Evolutionary conservation across 2,888 invertebrate species (phyloP).

Genomic region (Tinea pellionella): DNA sequence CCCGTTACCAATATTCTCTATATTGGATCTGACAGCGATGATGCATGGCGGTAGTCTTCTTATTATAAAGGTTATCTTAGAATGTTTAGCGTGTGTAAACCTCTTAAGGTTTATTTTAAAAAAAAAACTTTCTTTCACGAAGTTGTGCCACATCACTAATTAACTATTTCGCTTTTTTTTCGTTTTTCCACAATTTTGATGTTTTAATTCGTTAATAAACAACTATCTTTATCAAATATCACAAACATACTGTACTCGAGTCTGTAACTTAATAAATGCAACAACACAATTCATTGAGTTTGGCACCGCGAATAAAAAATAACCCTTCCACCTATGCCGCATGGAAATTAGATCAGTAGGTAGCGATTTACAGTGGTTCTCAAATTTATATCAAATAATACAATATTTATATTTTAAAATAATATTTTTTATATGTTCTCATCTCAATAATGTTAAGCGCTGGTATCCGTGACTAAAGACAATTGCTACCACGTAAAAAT

Average conservation of each 20-base stretch:
- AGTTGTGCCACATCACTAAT: too few species aligned
- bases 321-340: slow-evolving; percentile 57
- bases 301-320: slow-evolving; percentile 52
- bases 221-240: slow-evolving; percentile 50
- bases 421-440: too few species aligned
- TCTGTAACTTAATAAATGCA: slow-evolving; percentile 59
- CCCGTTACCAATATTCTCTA: slow-evolving; percentile 3
- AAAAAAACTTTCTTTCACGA: too few species aligned
- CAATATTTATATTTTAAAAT: too few species aligned
- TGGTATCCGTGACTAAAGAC: too few species aligned
- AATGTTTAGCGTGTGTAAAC: background rate
- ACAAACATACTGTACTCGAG: slow-evolving; percentile 47
- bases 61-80: slow-evolving; percentile 4
- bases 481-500: too few species aligned
- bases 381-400: slow-evolving; percentile 31
- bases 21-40: slow-evolving; percentile 8
- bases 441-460: too few species aligned
- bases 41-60: slow-evolving; percentile 8
- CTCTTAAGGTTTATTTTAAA: too few species aligned
- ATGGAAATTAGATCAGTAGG: slow-evolving; percentile 71
- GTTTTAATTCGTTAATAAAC: too few species aligned
- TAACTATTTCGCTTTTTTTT: too few species aligned
- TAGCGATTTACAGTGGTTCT: slow-evolving; percentile 36
- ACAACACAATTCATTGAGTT: slow-evolving; percentile 37
- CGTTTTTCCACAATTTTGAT: too few species aligned